These are phyloP conservation scores for Trematomus bernacchii DNA, from an alignment of 2,797 vertebrate species.

Conservation along the genomic window DNA sequence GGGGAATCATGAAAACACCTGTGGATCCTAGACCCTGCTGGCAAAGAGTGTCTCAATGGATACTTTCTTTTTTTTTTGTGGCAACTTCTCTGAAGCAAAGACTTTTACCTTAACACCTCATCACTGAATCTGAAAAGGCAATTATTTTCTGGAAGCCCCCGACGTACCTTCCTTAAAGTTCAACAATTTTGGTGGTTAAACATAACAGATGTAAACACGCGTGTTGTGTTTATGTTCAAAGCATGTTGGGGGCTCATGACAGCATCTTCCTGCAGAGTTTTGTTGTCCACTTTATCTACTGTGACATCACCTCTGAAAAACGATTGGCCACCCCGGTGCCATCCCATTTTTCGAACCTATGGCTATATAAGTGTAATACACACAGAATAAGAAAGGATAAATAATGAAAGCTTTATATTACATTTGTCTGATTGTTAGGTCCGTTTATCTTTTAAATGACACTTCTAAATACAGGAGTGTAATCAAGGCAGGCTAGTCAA, in stretches of 20 bases:
- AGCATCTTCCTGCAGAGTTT: too few relatives aligned
- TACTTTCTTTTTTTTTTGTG: not conserved
- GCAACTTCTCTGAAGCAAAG: not conserved
- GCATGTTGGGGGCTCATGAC: too few relatives aligned
- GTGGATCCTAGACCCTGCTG: constrained; percentile 4
- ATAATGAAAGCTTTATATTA: not conserved
- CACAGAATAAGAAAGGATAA: not conserved
- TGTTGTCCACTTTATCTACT: not conserved
- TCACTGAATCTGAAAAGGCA: too few relatives aligned
- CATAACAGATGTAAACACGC: too few relatives aligned
- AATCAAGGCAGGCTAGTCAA: not conserved
- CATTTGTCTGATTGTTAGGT: not conserved
- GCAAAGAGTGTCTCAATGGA: not conserved
- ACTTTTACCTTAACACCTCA: not conserved
- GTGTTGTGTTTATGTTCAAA: too few relatives aligned
- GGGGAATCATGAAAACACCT: constrained; percentile 20
- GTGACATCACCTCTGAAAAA: not conserved
- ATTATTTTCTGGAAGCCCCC: too few relatives aligned
- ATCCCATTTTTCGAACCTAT: not conserved
- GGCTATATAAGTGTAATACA: not conserved
- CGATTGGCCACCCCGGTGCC: not conserved
- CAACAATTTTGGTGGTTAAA: too few relatives aligned
- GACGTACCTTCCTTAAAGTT: too few relatives aligned
- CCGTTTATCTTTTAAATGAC: not conserved
- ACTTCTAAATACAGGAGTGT: not conserved